phyloP scores from a whole-genome alignment of 30 jellyfish, hydroid and myxozoan genomes.

The Pseudorhiza aurosa region DNA sequence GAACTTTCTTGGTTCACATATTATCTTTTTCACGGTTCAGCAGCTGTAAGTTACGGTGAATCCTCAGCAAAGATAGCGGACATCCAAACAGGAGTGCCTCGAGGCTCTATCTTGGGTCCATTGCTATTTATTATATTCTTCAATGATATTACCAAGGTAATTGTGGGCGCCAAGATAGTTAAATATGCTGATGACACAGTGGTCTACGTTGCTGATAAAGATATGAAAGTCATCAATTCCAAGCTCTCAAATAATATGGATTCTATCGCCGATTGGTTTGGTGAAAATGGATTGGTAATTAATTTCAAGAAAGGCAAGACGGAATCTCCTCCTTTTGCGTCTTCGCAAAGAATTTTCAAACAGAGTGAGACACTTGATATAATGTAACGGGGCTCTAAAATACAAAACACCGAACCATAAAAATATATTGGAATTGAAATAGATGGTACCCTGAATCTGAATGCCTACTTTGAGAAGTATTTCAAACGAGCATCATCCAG shows the following conservation, averaged over 20 bases:
- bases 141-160: conserved; percentile 32
- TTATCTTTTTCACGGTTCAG: conserved; percentile 50
- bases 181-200: conserved; percentile 76
- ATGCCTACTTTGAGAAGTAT: conserved; percentile 46
- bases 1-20: conserved; percentile 52
- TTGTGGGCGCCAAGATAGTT: conserved; percentile 46
- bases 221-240: conserved; percentile 37
- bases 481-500: conserved; percentile 40
- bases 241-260: conserved; percentile 59
- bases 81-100: conserved; percentile 30
- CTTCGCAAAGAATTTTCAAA: conserved; percentile 35
- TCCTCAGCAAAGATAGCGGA: conserved; percentile 44
- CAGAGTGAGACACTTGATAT: conserved; percentile 34
- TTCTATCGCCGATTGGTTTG: conserved; percentile 44
- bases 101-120: conserved; percentile 60
- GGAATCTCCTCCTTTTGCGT: conserved; percentile 35
- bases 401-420: too few relatives aligned
- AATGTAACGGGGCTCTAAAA: conserved; percentile 34
- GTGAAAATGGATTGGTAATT: conserved; percentile 41
- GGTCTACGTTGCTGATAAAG: conserved; percentile 59
- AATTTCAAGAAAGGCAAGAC: conserved; percentile 51
- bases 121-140: too few relatives aligned
- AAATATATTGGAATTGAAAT: conserved; percentile 29
- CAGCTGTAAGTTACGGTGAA: conserved; percentile 49
- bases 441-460: conserved; percentile 42